Evolutionary conservation across 2,888 invertebrate genomes (phyloP), one percentile per base, ranked within the genome.

Genomic region (Lithophane ornitopus): DNA sequence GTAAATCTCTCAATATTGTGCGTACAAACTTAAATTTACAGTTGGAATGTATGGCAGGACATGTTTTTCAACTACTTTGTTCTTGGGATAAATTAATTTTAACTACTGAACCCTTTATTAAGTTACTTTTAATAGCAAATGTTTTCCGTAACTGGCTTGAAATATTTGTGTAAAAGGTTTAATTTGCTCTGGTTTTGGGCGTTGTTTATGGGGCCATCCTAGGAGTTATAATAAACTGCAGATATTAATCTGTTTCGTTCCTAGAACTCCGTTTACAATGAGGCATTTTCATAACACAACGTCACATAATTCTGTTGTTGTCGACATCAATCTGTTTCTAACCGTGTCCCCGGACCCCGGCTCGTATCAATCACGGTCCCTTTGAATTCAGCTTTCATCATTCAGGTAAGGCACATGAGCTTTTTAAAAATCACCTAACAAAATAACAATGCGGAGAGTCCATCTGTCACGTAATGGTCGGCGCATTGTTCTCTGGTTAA

Each of bases 401-500:
- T 70, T 82, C 87, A 88, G 78, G 62, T 74, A 58, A 73, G 70
- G 79, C 86, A 83, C 80, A 79, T 77, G 78, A 82, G 85, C 69
- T 75, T 71, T 75, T 70, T 77, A 82, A 84, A 85, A 86, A 78
- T 73, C 70, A 71, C 70, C 70, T 63, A 82, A 84, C 82, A 82
- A 84, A 81, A 86, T 78, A 88, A 86, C 87, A 87, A 87, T 82
- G 80, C 76, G 69, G 70, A 71, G 84, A 89, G 83, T 90, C 89
- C 88, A 88, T 89, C 89, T 90, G 89, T 90, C 89, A 87, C 84
- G 84, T 86, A 88, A 87, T 90, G 88, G 89, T 83, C 89, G 81
- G 89, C 88, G 89, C 90, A 93, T 93, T 93, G 92, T 93, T 87
- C 88, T 87, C 84, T 85, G 89, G 86, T 83, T 90, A 91, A 93